A percentile compares a stretch with the other conserved stretches of the same genome.
phyloP scores from a whole-genome alignment of 2,113 vertebrate genomes.

The Triplophysa siluroides region DNA sequence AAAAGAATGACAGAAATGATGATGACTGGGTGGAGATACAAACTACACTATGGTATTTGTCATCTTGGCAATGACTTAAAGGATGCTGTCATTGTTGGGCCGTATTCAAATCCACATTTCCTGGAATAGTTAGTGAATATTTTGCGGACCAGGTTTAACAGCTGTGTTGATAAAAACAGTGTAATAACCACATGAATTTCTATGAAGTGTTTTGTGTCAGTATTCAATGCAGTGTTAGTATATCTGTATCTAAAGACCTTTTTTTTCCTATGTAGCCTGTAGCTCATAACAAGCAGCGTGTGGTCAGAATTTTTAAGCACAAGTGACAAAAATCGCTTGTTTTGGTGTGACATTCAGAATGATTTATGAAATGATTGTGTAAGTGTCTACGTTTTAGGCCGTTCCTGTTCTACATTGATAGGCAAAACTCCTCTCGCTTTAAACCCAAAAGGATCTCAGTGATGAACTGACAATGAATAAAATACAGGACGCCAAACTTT shows the following conservation, averaged over 20 bases:
- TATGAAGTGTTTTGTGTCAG: too few relatives aligned
- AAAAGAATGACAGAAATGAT: conserved; percentile 3
- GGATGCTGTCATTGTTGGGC: conserved; percentile 10
- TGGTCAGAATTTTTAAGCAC: neutral
- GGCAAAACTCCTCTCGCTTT: neutral
- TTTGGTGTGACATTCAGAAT: neutral
- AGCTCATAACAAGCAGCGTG: neutral
- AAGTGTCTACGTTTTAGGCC: neutral
- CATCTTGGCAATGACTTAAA: conserved; percentile 19
- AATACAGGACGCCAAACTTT: neutral
- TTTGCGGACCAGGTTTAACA: neutral
- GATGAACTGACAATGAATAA: neutral
- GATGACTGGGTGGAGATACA: conserved; percentile 33
- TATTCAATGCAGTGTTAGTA: neutral
- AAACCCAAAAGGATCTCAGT: neutral
- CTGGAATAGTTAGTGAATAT: neutral
- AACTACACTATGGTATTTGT: conserved; percentile 24
- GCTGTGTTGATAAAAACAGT: too few relatives aligned
- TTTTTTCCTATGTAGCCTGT: neutral
- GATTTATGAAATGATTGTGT: neutral
- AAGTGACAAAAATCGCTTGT: neutral
- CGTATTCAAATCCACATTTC: neutral
- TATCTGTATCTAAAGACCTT: neutral
- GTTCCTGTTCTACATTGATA: neutral
- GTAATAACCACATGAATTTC: neutral